phyloP scores from a whole-genome alignment of 2,888 invertebrate genomes.

The Drosophila prostipennis region DNA sequence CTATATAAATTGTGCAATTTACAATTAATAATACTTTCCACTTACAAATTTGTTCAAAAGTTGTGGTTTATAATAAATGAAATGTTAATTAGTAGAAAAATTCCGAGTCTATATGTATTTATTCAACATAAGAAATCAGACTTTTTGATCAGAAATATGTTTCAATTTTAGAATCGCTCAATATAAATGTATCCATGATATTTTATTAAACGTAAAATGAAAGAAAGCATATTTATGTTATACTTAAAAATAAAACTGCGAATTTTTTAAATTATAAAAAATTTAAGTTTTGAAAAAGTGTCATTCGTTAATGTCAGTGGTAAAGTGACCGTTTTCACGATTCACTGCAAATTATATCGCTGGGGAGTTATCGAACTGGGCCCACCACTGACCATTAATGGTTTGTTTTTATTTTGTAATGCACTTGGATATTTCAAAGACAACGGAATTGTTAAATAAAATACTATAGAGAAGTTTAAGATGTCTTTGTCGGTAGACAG shows the following conservation, averaged over 20 bases:
- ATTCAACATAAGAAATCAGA: not conserved
- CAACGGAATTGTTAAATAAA: too few species aligned
- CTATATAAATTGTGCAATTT: not conserved
- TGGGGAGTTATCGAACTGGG: slow-evolving; percentile 1
- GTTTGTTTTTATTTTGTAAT: slow-evolving; percentile 26
- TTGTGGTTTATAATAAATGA: not conserved
- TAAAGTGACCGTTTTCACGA: not conserved
- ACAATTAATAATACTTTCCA: not conserved
- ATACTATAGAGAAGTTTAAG: not conserved
- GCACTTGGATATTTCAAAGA: not conserved
- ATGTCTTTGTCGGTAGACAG: slow-evolving; percentile 39
- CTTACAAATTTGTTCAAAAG: not conserved
- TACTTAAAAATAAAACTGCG: too few species aligned
- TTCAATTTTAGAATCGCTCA: not conserved
- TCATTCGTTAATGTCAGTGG: not conserved
- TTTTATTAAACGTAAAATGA: not conserved
- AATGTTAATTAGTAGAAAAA: not conserved
- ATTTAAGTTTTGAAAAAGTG: too few species aligned
- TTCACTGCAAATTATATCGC: not conserved
- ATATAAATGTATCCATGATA: not conserved
- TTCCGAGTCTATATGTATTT: not conserved
- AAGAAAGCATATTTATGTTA: not conserved
- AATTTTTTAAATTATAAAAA: too few species aligned
- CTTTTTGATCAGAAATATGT: not conserved
- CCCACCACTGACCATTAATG: slow-evolving; percentile 1